Evolutionary conservation across 1,140 invertebrate species (phyloP).

Genomic region (Brachionus rotundiformis): DNA sequence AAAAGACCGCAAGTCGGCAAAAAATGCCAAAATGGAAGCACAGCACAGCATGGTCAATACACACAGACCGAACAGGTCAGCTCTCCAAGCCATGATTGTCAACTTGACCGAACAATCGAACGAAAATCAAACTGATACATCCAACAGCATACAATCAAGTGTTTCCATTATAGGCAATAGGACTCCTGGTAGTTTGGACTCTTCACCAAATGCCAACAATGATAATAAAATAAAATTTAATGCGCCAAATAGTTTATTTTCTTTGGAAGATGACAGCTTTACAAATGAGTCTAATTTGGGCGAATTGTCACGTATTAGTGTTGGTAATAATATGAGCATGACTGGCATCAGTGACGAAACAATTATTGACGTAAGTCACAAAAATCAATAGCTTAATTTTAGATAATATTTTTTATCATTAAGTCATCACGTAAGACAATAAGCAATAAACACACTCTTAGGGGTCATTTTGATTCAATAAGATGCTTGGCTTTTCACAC

Average conservation of each 20-base stretch:
- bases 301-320: conserved; percentile 39
- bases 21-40: conserved; percentile 55
- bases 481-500: conserved; percentile 95
- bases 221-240: conserved; percentile 41
- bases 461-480: conserved; percentile 92
- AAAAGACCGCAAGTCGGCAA: conserved; percentile 64
- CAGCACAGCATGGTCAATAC: conserved; percentile 52
- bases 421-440: conserved; percentile 22
- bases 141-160: conserved; percentile 52
- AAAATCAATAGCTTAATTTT: too few relatives aligned
- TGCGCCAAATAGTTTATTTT: not conserved
- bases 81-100: conserved; percentile 65
- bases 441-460: not conserved
- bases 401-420: too few relatives aligned
- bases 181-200: not conserved
- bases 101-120: conserved; percentile 56
- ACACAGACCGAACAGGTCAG: conserved; percentile 64
- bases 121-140: conserved; percentile 59
- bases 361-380: conserved; percentile 5
- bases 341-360: conserved; percentile 43
- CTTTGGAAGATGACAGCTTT: conserved; percentile 26
- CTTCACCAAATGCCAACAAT: not conserved
- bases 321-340: conserved; percentile 5
- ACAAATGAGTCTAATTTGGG: conserved; percentile 29
- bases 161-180: not conserved